Conservation (phyloP, 2,888 invertebrate genomes). For the Thymelicus lineola region DNA sequence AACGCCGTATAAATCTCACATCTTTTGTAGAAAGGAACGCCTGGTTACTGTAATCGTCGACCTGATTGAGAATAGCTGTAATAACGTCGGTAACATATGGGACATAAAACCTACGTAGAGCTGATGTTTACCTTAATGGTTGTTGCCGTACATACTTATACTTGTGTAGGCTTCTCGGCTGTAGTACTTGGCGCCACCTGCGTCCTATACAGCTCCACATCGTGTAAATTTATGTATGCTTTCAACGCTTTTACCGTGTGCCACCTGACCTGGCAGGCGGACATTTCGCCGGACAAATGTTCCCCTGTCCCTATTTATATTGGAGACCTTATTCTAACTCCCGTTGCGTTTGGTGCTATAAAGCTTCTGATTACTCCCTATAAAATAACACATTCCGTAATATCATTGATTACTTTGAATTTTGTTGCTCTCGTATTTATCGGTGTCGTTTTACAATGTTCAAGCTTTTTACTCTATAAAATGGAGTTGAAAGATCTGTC, state of each 20-base stretch:
- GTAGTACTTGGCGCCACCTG: constrained; percentile 71
- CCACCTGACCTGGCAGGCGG: constrained; percentile 80
- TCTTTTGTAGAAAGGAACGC: constrained; percentile 10
- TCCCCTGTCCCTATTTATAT: constrained; percentile 70
- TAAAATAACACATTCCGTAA: constrained; percentile 11
- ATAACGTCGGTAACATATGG: constrained; percentile 32
- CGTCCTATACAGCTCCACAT: constrained; percentile 68
- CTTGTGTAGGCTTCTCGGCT: constrained; percentile 56
- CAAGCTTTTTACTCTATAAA: neutral
- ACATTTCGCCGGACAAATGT: constrained; percentile 76
- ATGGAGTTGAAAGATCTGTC: too few species aligned
- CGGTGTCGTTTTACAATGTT: neutral
- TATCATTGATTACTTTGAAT: constrained; percentile 26
- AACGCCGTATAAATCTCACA: constrained; percentile 12
- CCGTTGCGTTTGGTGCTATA: constrained; percentile 48
- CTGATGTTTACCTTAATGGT: constrained; percentile 36
- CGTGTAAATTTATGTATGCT: constrained; percentile 81
- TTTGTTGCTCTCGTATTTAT: constrained; percentile 17
- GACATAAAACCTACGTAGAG: constrained; percentile 28
- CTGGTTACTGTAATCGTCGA: constrained; percentile 2
- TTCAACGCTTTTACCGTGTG: constrained; percentile 79
- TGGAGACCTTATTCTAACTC: constrained; percentile 64
- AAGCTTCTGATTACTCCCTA: constrained; percentile 43
- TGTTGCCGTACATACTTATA: constrained; percentile 25
- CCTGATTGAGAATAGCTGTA: constrained; percentile 21